These are phyloP conservation scores for Pipistrellus kuhlii DNA, from an alignment of 2,797 vertebrate species.

Conservation along the genomic window DNA sequence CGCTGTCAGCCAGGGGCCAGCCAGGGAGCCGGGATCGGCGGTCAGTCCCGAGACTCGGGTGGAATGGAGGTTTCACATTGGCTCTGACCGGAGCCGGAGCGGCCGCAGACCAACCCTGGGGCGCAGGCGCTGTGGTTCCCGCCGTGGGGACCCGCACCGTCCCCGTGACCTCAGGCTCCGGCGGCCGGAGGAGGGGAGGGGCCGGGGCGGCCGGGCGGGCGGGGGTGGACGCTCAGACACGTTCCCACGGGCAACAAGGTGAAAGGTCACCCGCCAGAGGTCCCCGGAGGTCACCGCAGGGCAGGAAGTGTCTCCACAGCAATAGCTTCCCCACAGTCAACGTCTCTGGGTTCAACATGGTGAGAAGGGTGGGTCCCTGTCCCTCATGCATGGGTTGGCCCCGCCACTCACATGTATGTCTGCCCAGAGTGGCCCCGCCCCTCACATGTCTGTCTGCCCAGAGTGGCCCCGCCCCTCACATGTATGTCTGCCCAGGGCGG, in stretches of 20 bases:
- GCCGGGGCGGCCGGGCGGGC: background rate
- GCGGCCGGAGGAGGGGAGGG: rapidly evolving
- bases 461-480: background rate
- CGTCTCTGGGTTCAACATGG: background rate
- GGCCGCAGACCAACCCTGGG: background rate
- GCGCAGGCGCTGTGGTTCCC: background rate
- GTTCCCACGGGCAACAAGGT: slow-evolving; percentile 79
- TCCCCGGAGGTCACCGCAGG: background rate
- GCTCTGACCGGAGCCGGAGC: rapidly evolving
- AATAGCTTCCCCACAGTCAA: background rate
- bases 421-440: too few species aligned
- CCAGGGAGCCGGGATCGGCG: background rate
- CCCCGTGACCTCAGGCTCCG: too few species aligned
- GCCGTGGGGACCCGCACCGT: too few species aligned
- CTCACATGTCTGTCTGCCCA: background rate
- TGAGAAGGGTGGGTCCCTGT: background rate
- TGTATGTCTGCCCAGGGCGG: too few species aligned
- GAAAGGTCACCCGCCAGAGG: slow-evolving; percentile 78
- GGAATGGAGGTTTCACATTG: background rate
- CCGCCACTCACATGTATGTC: too few species aligned
- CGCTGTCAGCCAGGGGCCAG: background rate
- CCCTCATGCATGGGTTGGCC: too few species aligned
- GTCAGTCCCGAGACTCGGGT: background rate
- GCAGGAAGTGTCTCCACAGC: background rate
- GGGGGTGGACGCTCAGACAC: slow-evolving; percentile 69